phyloP scores from a whole-genome alignment of 2,888 invertebrate genomes.

The Tiliacea citrago region DNA sequence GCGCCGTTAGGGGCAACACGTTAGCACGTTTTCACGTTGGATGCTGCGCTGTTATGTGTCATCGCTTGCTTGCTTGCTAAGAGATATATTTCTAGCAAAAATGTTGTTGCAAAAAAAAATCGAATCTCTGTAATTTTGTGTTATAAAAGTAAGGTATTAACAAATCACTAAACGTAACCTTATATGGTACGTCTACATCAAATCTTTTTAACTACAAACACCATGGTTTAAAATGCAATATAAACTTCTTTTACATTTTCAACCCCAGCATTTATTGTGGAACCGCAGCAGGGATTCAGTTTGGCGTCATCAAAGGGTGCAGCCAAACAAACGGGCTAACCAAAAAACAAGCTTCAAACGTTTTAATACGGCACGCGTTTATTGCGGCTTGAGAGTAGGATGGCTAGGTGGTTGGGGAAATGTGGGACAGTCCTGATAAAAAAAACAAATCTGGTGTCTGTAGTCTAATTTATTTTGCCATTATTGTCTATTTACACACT shows the following conservation, averaged over 20 bases:
- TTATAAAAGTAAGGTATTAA: background rate
- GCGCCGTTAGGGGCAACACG: background rate
- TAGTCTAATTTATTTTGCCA: no score
- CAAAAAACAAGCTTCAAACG: slow-evolving; percentile 68
- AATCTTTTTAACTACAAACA: slow-evolving; percentile 5
- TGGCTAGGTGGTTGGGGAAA: background rate
- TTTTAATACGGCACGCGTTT: slow-evolving; percentile 70
- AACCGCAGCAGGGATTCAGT: slow-evolving; percentile 54
- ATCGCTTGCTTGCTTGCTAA: background rate
- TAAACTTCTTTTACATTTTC: slow-evolving; percentile 12
- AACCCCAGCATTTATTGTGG: slow-evolving; percentile 44
- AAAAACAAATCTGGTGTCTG: background rate
- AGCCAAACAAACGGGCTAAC: slow-evolving; percentile 59
- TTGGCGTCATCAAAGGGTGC: slow-evolving; percentile 66
- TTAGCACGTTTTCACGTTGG: background rate
- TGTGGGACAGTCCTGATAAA: background rate
- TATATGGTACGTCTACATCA: background rate
- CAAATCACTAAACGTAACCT: background rate
- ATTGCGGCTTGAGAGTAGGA: slow-evolving; percentile 54
- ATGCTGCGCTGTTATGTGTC: background rate
- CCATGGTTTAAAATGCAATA: slow-evolving; percentile 29
- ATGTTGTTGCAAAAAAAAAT: background rate
- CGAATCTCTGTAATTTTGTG: background rate
- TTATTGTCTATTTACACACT: no score
- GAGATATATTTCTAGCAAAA: background rate